Percentiles rank a stretch among this genome's conserved stretches.
Evolutionary conservation across 1,140 invertebrate species (phyloP).

Genomic region (Panagrolaimus sp.): DNA sequence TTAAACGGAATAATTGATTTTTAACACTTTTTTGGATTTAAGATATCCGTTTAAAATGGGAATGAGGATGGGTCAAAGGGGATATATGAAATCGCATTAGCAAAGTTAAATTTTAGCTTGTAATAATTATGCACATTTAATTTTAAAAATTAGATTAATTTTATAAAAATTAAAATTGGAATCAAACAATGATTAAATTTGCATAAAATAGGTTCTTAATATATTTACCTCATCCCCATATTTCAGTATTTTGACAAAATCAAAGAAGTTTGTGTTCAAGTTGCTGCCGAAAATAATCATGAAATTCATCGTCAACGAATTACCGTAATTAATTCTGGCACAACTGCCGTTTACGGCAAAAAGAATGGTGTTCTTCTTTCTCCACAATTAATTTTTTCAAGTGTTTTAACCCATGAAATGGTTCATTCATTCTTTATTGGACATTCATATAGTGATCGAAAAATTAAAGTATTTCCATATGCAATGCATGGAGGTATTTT

Average conservation of each 20-base stretch:
- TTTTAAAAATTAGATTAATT: no score
- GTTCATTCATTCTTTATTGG: conserved; percentile 58
- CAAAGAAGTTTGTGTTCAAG: conserved; percentile 43
- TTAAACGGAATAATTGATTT: no score
- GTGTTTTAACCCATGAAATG: conserved; percentile 57
- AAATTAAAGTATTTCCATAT: conserved; percentile 57
- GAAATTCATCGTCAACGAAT: conserved; percentile 46
- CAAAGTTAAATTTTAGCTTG: no score
- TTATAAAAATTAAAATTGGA: no score
- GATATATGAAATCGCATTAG: no score
- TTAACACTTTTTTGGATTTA: no score
- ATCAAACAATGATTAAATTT: no score
- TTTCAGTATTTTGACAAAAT: conserved; percentile 52
- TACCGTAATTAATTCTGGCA: conserved; percentile 54
- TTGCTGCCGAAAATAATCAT: conserved; percentile 41
- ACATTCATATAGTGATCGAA: conserved; percentile 58
- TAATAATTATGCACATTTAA: no score
- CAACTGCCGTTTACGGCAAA: conserved; percentile 56
- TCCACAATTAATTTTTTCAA: conserved; percentile 52
- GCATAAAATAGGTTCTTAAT: no score
- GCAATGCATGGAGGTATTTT: conserved; percentile 24
- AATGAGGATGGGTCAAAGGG: no score
- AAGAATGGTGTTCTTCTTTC: conserved; percentile 54
- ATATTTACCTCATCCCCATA: no score
- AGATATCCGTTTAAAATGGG: no score